A percentile compares a stretch with the other conserved stretches of the same genome.
Evolutionary conservation across 2,113 vertebrate species (phyloP).

Genomic region (Rutilus rutilus): DNA sequence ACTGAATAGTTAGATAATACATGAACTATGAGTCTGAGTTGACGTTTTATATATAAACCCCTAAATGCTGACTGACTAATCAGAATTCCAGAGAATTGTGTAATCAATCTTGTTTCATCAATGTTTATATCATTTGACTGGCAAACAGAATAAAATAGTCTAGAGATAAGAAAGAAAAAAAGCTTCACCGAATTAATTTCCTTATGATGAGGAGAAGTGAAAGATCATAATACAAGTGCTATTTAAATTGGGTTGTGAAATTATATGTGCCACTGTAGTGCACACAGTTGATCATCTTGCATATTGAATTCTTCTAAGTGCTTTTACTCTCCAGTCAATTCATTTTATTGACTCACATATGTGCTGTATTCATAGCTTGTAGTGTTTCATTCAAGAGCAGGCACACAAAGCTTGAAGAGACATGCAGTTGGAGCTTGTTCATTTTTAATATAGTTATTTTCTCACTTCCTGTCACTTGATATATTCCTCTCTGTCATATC

Average conservation of each 20-base stretch:
- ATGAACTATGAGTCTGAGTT: neutral
- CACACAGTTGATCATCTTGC: slow-evolving; percentile 42
- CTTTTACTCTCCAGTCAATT: slow-evolving; percentile 52
- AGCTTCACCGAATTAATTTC: neutral
- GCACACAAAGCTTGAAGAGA: slow-evolving; percentile 3
- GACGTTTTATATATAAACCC: neutral
- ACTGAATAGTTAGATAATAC: neutral
- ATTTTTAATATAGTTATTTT: slow-evolving; percentile 39
- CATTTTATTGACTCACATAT: slow-evolving; percentile 49
- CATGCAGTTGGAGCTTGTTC: neutral
- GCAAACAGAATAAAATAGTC: neutral
- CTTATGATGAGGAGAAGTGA: neutral
- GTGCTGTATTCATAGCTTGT: slow-evolving; percentile 17
- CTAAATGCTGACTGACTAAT: neutral
- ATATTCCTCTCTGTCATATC: slow-evolving; percentile 15
- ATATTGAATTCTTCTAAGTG: slow-evolving; percentile 49
- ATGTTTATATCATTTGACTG: neutral
- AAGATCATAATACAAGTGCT: slow-evolving; percentile 23
- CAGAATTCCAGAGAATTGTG: neutral
- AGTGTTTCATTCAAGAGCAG: slow-evolving; percentile 38
- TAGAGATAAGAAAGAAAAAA: neutral
- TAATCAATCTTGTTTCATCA: neutral
- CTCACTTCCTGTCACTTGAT: slow-evolving; percentile 30
- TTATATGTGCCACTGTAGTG: slow-evolving; percentile 26
- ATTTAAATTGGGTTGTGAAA: slow-evolving; percentile 20